Percentiles rank a stretch among this genome's conserved stretches.
phyloP scores from a whole-genome alignment of 2,113 vertebrate species.

The Butorides virescens region DNA sequence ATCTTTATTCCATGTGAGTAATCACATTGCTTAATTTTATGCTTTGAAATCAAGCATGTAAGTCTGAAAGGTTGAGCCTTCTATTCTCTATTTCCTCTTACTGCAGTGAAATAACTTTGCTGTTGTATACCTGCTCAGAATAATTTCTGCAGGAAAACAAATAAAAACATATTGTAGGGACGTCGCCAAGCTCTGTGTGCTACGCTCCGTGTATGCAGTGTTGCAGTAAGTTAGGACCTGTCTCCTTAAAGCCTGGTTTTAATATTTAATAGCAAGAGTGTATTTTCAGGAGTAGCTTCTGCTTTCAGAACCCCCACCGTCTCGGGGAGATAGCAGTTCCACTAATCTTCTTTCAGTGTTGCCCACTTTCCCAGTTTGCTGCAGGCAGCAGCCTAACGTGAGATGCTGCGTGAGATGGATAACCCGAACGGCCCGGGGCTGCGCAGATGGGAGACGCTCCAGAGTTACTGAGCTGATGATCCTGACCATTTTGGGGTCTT shows the following conservation, averaged over 20 bases:
- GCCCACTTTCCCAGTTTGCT: not conserved
- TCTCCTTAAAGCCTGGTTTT: not conserved
- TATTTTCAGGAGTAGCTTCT: not conserved
- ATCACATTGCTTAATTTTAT: not conserved
- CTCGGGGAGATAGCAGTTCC: not conserved
- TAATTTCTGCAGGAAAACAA: not conserved
- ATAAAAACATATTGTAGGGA: not conserved
- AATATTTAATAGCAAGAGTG: not conserved
- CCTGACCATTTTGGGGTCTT: not conserved
- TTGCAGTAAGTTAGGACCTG: not conserved
- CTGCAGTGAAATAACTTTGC: not conserved
- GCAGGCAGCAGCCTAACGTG: not conserved
- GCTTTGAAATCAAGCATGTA: not conserved
- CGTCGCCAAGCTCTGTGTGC: not conserved
- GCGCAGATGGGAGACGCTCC: not conserved
- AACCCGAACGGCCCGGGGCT: not conserved
- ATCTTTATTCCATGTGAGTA: not conserved
- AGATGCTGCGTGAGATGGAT: not conserved
- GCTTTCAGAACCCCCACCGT: not conserved
- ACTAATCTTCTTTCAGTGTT: not conserved
- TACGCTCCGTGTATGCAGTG: not conserved
- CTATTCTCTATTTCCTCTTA: not conserved
- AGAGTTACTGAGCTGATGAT: fast-evolving
- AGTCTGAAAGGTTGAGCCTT: not conserved
- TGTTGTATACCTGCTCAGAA: not conserved